Conservation (phyloP, 2,113 vertebrate genomes). For the Gnathonemus echidnorhynchus region DNA sequence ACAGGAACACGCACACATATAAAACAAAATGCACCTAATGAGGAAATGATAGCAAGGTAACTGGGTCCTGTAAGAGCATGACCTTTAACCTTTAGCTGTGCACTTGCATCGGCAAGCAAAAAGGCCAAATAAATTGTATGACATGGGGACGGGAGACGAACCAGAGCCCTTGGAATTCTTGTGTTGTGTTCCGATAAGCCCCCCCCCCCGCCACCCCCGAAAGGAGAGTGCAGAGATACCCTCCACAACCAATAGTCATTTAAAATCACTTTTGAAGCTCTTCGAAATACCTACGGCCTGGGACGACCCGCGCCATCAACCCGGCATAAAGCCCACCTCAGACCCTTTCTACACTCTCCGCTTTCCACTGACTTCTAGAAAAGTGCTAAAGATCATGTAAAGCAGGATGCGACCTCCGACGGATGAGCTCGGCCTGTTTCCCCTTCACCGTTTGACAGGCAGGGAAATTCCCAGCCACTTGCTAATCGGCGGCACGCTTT, state of each 20-base stretch:
- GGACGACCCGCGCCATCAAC: background rate
- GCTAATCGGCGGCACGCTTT: background rate
- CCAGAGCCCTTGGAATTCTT: background rate
- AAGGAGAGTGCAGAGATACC: background rate
- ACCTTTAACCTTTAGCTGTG: background rate
- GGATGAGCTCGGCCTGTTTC: background rate
- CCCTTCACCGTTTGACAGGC: background rate
- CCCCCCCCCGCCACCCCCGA: too few species aligned
- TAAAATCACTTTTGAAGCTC: background rate
- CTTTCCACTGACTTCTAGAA: background rate
- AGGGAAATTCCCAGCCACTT: background rate
- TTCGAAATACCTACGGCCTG: background rate
- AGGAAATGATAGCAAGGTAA: background rate
- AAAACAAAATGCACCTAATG: background rate
- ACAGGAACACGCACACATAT: background rate
- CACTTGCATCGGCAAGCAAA: background rate
- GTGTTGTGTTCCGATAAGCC: background rate
- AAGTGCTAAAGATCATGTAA: background rate
- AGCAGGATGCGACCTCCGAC: background rate
- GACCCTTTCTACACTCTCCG: background rate
- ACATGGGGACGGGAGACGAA: background rate
- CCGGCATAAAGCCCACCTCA: background rate
- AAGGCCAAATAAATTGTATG: background rate
- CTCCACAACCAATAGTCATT: background rate
- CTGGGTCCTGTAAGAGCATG: background rate